These are phyloP conservation scores for Alviniconcha strummeri DNA, from an alignment of 2,888 invertebrate species.

Conservation along the genomic window DNA sequence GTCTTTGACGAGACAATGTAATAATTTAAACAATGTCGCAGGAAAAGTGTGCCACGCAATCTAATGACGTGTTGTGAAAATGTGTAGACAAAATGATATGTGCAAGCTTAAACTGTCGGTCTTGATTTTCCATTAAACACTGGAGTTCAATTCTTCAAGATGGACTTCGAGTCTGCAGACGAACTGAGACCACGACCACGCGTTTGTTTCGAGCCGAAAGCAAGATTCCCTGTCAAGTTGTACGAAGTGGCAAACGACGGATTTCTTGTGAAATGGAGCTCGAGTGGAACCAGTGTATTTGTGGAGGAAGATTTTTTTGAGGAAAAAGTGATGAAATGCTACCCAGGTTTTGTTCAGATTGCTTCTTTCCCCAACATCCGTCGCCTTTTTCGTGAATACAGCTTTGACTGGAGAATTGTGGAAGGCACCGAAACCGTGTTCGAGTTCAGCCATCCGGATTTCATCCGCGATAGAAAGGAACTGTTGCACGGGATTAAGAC, in stretches of 20 bases:
- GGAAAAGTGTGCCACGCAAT: background rate
- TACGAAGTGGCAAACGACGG: constrained; percentile 62
- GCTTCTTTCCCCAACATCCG: constrained; percentile 65
- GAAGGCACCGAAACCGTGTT: constrained; percentile 37
- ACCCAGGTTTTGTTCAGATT: constrained; percentile 69
- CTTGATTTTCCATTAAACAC: background rate
- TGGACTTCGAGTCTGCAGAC: background rate
- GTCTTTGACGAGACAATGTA: constrained; percentile 14
- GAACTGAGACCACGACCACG: constrained; percentile 23
- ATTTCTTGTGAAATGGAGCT: constrained; percentile 58
- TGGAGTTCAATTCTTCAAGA: background rate
- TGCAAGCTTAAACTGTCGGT: background rate
- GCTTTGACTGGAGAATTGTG: constrained; percentile 60
- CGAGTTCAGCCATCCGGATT: constrained; percentile 62
- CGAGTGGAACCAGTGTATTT: constrained; percentile 53
- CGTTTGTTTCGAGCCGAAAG: constrained; percentile 52
- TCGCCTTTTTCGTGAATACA: constrained; percentile 68
- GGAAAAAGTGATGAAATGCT: constrained; percentile 58
- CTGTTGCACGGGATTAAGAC: constrained; percentile 46
- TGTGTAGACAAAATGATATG: background rate
- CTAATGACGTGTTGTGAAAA: constrained; percentile 18
- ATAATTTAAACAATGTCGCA: constrained; percentile 11
- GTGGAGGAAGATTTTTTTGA: constrained; percentile 58
- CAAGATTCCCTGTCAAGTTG: constrained; percentile 62
- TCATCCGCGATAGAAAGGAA: constrained; percentile 51